These are phyloP conservation scores for Simalia tracyae DNA, from an alignment of 2,797 vertebrate species.

Conservation along the genomic window DNA sequence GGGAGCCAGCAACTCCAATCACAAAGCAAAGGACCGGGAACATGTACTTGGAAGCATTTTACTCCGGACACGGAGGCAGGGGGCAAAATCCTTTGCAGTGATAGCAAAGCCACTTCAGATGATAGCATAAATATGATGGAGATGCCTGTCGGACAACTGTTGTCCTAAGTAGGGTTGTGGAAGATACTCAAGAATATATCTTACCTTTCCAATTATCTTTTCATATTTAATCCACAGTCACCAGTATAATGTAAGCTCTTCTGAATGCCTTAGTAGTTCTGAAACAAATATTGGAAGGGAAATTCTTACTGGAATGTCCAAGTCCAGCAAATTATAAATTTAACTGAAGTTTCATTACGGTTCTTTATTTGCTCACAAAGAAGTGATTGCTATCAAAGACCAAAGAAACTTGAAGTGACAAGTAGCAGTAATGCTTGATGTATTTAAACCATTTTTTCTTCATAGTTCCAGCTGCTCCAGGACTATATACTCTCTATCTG, in stretches of 20 bases:
- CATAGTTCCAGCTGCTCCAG: background rate
- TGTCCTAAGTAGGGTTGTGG: background rate
- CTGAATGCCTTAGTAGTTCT: background rate
- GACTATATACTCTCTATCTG: background rate
- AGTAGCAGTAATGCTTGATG: background rate
- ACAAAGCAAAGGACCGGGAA: background rate
- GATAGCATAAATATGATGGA: background rate
- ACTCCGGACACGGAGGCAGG: background rate
- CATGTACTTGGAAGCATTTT: background rate
- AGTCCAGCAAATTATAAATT: background rate
- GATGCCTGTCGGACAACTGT: background rate
- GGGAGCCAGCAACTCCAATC: background rate
- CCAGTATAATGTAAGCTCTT: background rate
- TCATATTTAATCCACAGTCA: background rate
- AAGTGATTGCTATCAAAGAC: background rate
- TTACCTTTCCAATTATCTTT: background rate
- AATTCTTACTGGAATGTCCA: background rate
- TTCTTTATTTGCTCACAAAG: constrained; percentile 11
- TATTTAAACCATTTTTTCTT: constrained; percentile 16
- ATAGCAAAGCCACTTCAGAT: background rate
- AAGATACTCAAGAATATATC: background rate
- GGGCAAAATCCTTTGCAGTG: background rate
- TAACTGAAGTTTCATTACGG: background rate
- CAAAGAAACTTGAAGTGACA: constrained; percentile 18
- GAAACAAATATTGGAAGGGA: background rate